Conservation (phyloP, 1,140 invertebrate genomes). For the Lutraria rhynchaena region DNA sequence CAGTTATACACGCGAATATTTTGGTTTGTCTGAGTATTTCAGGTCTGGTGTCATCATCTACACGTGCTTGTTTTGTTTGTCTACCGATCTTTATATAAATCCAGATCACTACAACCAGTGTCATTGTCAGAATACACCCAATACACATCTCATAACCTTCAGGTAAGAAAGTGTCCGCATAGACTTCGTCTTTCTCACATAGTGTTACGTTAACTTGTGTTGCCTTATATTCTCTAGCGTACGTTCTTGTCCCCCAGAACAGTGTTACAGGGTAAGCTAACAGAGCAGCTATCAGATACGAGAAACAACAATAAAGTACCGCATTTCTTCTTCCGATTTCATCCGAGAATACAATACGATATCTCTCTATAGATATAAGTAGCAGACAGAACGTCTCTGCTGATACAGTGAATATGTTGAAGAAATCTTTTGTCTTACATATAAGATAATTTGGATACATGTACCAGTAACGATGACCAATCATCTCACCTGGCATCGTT, state of each 20-base stretch:
- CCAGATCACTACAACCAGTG: too few relatives aligned
- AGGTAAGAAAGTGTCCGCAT: neutral
- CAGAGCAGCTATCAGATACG: neutral
- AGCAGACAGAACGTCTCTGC: slow-evolving; percentile 62
- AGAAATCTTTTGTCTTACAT: slow-evolving; percentile 62
- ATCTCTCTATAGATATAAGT: slow-evolving; percentile 65
- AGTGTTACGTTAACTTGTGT: neutral
- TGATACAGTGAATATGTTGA: slow-evolving; percentile 65
- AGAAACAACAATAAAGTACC: neutral
- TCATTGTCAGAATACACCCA: too few relatives aligned
- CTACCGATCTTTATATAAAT: too few relatives aligned
- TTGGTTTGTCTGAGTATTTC: too few relatives aligned
- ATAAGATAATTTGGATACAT: slow-evolving; percentile 54
- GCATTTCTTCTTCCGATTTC: slow-evolving; percentile 54
- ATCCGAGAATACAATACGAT: slow-evolving; percentile 58
- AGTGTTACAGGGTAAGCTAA: slow-evolving; percentile 3
- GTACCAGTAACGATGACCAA: slow-evolving; percentile 67
- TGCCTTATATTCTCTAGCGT: neutral
- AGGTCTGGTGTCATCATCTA: too few relatives aligned
- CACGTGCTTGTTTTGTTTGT: too few relatives aligned
- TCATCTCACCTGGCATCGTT: slow-evolving; percentile 67
- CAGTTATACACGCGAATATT: too few relatives aligned
- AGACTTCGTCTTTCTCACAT: slow-evolving; percentile 1
- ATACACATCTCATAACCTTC: neutral
- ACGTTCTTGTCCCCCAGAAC: slow-evolving; percentile 20